These are phyloP conservation scores for Mizuhopecten yessoensis DNA, from an alignment of 1,140 invertebrate genomes.

Conservation along the genomic window DNA sequence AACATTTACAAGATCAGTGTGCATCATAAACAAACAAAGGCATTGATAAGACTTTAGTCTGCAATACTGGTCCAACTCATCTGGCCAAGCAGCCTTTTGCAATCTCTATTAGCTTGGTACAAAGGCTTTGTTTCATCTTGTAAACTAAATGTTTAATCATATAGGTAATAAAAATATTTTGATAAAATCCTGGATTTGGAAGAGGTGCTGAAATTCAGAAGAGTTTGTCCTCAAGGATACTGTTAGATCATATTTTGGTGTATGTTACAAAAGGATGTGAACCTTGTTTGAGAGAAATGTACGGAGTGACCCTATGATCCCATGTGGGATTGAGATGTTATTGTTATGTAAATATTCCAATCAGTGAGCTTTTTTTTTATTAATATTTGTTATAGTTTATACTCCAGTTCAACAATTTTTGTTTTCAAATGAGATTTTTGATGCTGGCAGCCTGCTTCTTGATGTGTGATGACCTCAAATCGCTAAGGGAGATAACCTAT, in stretches of 20 bases:
- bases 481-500: neutral
- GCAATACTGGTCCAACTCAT: neutral
- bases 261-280: neutral
- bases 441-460: neutral
- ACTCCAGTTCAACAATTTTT: neutral
- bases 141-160: neutral
- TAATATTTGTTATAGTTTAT: neutral
- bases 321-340: conserved; percentile 4
- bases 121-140: neutral
- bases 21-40: conserved; percentile 12
- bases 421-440: neutral
- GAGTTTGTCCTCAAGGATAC: neutral
- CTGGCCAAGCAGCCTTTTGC: neutral
- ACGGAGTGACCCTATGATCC: neutral
- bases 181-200: neutral
- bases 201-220: neutral
- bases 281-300: neutral
- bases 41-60: neutral
- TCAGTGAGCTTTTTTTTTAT: conserved; percentile 18
- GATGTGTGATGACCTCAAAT: neutral
- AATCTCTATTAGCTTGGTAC: neutral
- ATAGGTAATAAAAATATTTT: neutral
- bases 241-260: neutral
- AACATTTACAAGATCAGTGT: neutral
- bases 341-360: conserved; percentile 27